These are phyloP conservation scores for Siphamia tubifer DNA, from an alignment of 2,113 vertebrate genomes.

Conservation along the genomic window DNA sequence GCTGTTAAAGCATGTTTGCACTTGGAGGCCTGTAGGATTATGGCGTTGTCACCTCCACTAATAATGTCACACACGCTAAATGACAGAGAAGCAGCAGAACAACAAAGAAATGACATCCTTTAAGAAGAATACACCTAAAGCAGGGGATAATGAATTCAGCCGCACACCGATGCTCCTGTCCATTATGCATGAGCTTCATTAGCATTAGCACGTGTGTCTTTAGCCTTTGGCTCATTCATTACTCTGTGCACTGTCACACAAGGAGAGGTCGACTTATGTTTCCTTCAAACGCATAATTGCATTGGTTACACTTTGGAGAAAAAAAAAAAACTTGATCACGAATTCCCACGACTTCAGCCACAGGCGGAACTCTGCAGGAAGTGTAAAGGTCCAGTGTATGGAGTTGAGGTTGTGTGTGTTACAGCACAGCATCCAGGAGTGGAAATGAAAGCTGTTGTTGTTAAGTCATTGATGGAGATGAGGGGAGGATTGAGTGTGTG, in stretches of 20 bases:
- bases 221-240: conserved; percentile 39
- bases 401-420: too few species aligned
- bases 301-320: too few species aligned
- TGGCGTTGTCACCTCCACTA: background rate
- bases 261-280: conserved; percentile 3
- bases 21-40: conserved; percentile 7
- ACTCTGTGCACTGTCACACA: conserved; percentile 21
- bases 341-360: conserved; percentile 11
- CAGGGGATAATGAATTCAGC: conserved; percentile 43
- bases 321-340: background rate
- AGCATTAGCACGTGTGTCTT: conserved; percentile 40
- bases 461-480: too few species aligned
- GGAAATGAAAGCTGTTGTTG: too few species aligned
- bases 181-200: conserved; percentile 43
- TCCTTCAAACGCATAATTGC: conserved; percentile 43
- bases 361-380: conserved; percentile 8
- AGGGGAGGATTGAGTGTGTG: too few species aligned
- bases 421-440: conserved; percentile 31
- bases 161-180: background rate
- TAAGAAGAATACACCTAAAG: conserved; percentile 35
- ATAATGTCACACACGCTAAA: too few species aligned
- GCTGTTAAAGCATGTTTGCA: background rate
- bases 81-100: background rate
- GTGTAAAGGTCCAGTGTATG: too few species aligned
- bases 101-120: conserved; percentile 4